Conservation (phyloP, 2,888 invertebrate genomes). For the Metacarcinus magister region DNA sequence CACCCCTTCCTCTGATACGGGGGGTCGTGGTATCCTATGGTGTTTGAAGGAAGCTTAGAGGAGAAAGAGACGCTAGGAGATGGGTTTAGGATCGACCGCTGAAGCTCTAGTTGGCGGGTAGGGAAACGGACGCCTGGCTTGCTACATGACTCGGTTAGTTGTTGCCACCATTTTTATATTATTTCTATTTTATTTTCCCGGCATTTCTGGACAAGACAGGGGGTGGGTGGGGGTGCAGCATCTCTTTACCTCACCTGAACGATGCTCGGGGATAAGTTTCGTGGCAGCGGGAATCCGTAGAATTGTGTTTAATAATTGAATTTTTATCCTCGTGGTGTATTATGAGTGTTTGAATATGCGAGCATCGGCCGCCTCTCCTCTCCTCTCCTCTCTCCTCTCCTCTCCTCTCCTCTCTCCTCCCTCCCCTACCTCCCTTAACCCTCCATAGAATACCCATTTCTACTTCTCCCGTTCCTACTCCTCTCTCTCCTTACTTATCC, state of each 20-base stretch:
- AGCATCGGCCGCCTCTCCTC: neutral
- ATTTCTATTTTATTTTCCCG: neutral
- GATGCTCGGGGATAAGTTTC: neutral
- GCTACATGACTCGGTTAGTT: neutral
- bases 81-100: neutral
- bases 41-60: neutral
- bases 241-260: neutral
- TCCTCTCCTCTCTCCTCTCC: neutral
- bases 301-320: constrained; percentile 6
- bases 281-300: neutral
- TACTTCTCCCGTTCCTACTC: neutral
- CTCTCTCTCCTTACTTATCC: neutral
- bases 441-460: no score
- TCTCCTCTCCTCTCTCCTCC: neutral
- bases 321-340: constrained; percentile 12
- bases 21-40: neutral
- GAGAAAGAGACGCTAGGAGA: neutral
- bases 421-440: neutral
- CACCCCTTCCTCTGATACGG: neutral
- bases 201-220: neutral
- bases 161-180: neutral
- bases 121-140: neutral
- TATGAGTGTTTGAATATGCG: neutral
- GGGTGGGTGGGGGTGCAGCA: neutral
- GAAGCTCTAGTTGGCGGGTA: neutral